A percentile compares a stretch with the other conserved stretches of the same genome.
phyloP scores from a whole-genome alignment of 2,888 invertebrate genomes.

The Notocelia uddmanniana region DNA sequence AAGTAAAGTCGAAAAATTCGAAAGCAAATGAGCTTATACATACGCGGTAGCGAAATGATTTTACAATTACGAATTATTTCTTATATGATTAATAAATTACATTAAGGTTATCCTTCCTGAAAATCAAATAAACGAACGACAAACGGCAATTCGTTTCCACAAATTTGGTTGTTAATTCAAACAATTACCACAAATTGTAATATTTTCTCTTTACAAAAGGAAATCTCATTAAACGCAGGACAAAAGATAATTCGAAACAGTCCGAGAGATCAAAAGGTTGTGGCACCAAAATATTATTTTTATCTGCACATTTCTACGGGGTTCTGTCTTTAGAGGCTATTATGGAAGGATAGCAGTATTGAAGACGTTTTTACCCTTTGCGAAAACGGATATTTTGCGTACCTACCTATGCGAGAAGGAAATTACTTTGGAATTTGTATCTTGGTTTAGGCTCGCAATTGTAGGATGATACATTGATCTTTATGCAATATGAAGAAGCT shows the following conservation, averaged over 20 bases:
- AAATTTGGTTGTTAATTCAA: slow-evolving; percentile 2
- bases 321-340: slow-evolving; percentile 13
- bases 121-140: neutral
- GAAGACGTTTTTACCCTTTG: slow-evolving; percentile 15
- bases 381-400: neutral
- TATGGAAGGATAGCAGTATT: slow-evolving; percentile 12
- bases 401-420: slow-evolving; percentile 1
- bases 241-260: slow-evolving; percentile 30
- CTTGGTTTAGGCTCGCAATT: neutral
- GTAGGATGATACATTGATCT: neutral
- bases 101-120: neutral
- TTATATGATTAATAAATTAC: too few relatives aligned
- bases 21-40: too few relatives aligned
- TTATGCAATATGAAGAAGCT: neutral
- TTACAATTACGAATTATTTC: too few relatives aligned
- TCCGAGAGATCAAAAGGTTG: slow-evolving; percentile 15
- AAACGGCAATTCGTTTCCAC: neutral
- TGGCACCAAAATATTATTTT: slow-evolving; percentile 16
- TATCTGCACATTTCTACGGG: slow-evolving; percentile 22
- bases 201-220: slow-evolving; percentile 1
- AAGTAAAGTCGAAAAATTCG: too few relatives aligned
- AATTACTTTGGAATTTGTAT: slow-evolving; percentile 16
- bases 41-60: too few relatives aligned
- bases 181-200: slow-evolving; percentile 26
- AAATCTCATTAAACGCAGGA: slow-evolving; percentile 15